Base-by-base conservation (phyloP, 2,797 vertebrate species). In the Hoplostethus mediterraneus region DNA sequence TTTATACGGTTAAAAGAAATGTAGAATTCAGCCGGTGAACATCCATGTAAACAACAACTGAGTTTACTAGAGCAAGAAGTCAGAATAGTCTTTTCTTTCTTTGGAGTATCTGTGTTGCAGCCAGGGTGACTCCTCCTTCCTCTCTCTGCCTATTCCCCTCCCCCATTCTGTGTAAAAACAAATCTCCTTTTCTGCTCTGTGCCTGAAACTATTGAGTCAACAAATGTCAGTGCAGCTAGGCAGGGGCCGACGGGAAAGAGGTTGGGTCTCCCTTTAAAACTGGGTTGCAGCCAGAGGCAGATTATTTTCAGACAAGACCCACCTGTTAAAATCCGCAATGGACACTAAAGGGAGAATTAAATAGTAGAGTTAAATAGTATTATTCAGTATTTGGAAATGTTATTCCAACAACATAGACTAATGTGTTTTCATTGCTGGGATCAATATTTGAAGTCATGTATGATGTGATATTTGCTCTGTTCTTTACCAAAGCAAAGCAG, bases 191-290 rank as follows among this genome's bases (percentile, higher is more conserved):
- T 94, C 91, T 92, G 89, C 92, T 89, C 88, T 77, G 70, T 87
- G 90, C 84, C 89, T 89, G 87, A 90, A 93, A 93, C 92, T 93
- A 95, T 90, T 92, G 93, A 94, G 93, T 95, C 92, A 95, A 94
- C 94, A 95, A 93, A 95, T 94, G 94, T 93, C 92, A 94, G 84
- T 85, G 80, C 87, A 81, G 89, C 82, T 52, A 79, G 75, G 88
- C 86, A 83, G 80, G 74, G 89, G 81, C 77, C 83, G 77, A 72
- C 67, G 83, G 87, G 80, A 89, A 94, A 91, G 80, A 88, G 84
- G 71, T 81, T 88, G 90, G 91, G 84, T 91, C 88, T 80, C 69
- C 54, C 66, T 89, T 90, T 92, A 94, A 95, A 90, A 81, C 88
- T 83, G 69, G 87, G 82, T 76, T 72, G 75, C 67, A 87, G 86